phyloP scores from a whole-genome alignment of 2,797 vertebrate genomes.

The Podarcis siculus region DNA sequence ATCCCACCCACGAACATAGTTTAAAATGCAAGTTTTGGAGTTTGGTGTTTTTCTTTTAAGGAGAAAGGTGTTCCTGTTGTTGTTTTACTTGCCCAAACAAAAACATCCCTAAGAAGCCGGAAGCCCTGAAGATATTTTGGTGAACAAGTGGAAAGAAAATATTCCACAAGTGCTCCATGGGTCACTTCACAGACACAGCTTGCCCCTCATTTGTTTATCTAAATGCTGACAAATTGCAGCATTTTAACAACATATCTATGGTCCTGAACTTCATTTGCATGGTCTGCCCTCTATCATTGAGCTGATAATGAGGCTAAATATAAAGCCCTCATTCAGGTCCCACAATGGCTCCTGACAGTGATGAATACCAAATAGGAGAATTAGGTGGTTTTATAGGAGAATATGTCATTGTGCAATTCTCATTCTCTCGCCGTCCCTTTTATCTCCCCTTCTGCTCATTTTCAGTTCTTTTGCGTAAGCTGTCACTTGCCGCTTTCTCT shows the following conservation, averaged over 20 bases:
- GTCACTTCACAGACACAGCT: conserved; percentile 74
- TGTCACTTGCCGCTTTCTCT: conserved; percentile 33
- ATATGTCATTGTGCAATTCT: conserved; percentile 77
- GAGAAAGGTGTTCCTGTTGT: background rate
- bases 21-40: background rate
- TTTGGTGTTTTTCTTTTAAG: conserved; percentile 18
- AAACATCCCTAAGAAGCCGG: conserved; percentile 13
- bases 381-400: conserved; percentile 78
- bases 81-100: conserved; percentile 25
- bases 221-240: conserved; percentile 88
- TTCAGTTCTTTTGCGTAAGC: conserved; percentile 79
- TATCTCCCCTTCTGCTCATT: conserved; percentile 80
- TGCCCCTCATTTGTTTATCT: conserved; percentile 84
- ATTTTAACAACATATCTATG: conserved; percentile 81
- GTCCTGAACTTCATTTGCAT: conserved; percentile 77
- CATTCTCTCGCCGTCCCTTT: conserved; percentile 64
- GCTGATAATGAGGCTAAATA: conserved; percentile 81
- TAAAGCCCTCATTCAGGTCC: conserved; percentile 81
- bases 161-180: conserved; percentile 65
- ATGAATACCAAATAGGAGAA: conserved; percentile 83
- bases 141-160: conserved; percentile 73
- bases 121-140: conserved; percentile 65
- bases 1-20: background rate
- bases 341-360: conserved; percentile 73
- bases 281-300: conserved; percentile 78